Evolutionary conservation across 2,888 invertebrate genomes (phyloP), one percentile per base, ranked within the genome.

Genomic region (Nyleta sp.): DNA sequence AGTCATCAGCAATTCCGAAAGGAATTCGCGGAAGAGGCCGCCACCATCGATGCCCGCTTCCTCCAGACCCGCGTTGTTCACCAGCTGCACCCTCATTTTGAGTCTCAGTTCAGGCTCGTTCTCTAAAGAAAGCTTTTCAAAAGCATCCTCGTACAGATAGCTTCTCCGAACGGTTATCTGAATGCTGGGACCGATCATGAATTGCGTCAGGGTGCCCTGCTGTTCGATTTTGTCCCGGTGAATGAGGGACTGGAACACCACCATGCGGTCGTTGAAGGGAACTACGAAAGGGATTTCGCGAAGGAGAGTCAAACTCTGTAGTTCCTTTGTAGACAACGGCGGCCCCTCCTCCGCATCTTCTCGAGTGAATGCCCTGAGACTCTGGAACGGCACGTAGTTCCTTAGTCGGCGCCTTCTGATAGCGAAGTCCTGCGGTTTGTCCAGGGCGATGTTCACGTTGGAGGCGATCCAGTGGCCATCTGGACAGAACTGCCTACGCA

Each of bases 1-100:
- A 0, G 98, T 97, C 92, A 97, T 98, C 24, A 99, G 93, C 8
- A 99, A 92, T 90, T 99, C 98, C 0, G 96, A 96, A 2, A 99
- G 92, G 89, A 99, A 99, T 91, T 99, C 99, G 50, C 99, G 93
- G 88, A 98, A 98, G 11, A 99, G 94, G 0, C 99, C 99, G 1
- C 99, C 99, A 1, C 99, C 99, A 89, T 99, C 99, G 1, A 99
- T 96, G 0, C 99, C 99, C 0, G 97, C 97, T 90, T 99, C 99
- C 84, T 97, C 96, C 11, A 97, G 92, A 0, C 99, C 99, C 0
- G 96, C 95, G 70, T 95, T 95, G 86, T 98, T 99, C 46, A 98
- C 95, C 82, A 99, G 92, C 86, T 97, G 97, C 2, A 99, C 96
- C 50, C 98, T 93, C 88, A 99, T 94, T 86, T 95, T 95, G 74